Evolutionary conservation across 2,888 invertebrate genomes (phyloP).

Genomic region (Oscheius sp.): DNA sequence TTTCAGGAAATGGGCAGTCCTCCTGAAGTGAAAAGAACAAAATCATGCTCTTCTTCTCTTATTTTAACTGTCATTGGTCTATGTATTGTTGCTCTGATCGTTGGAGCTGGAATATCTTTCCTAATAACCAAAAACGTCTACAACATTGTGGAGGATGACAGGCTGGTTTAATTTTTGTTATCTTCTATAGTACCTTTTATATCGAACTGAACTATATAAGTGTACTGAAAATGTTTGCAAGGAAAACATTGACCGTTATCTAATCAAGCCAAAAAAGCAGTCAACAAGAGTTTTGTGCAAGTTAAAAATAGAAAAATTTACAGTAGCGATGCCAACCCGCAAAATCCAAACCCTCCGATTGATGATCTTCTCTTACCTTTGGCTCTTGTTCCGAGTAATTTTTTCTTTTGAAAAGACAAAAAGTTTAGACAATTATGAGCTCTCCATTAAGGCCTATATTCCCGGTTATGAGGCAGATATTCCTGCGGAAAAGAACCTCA

Average conservation of each 20-base stretch:
- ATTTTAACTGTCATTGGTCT: neutral
- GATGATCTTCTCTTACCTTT: slow-evolving; percentile 11
- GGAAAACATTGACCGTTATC: too few relatives aligned
- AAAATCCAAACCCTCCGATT: neutral
- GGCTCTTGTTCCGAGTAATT: slow-evolving; percentile 1
- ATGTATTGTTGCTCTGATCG: neutral
- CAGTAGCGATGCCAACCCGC: neutral
- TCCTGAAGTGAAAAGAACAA: slow-evolving; percentile 1
- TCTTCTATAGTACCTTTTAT: neutral
- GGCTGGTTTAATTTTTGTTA: neutral
- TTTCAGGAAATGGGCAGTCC: slow-evolving; percentile 23
- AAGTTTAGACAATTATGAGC: slow-evolving; percentile 50
- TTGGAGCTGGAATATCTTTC: slow-evolving; percentile 3
- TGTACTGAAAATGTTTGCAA: too few relatives aligned
- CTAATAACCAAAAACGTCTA: slow-evolving; percentile 14
- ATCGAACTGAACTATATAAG: neutral
- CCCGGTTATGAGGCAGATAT: slow-evolving; percentile 61
- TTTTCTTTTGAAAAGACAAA: neutral
- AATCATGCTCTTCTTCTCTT: neutral
- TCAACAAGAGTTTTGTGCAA: too few relatives aligned
- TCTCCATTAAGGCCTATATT: slow-evolving; percentile 63
- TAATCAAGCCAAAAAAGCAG: too few relatives aligned
- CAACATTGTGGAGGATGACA: neutral
- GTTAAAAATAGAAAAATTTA: neutral
- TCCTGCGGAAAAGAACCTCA: slow-evolving; percentile 54